A percentile compares a stretch with the other conserved stretches of the same genome.
These are phyloP conservation scores for Tineola bisselliella DNA, from an alignment of 2,888 invertebrate species.

Conservation along the genomic window DNA sequence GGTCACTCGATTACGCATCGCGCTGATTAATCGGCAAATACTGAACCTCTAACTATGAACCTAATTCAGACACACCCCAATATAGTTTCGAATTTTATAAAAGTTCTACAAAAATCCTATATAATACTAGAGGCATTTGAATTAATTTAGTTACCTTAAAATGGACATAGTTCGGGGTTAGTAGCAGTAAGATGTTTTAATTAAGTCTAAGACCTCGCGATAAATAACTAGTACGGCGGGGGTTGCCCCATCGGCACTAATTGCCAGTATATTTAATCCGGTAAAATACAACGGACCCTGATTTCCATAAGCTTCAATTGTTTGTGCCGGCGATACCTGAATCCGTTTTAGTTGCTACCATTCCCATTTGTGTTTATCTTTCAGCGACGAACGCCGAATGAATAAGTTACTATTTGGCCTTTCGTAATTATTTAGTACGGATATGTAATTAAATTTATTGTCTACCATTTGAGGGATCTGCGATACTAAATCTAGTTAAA, in stretches of 20 bases:
- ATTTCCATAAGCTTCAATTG: constrained; percentile 67
- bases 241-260: constrained; percentile 50
- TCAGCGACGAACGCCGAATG: constrained; percentile 39
- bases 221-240: constrained; percentile 53
- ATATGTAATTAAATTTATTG: neutral
- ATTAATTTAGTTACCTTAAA: constrained; percentile 45
- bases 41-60: too few relatives aligned
- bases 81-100: too few relatives aligned
- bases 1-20: too few relatives aligned
- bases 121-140: neutral
- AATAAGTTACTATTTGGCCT: constrained; percentile 24
- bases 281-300: constrained; percentile 59
- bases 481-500: too few relatives aligned
- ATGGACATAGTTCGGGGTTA: constrained; percentile 41
- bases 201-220: constrained; percentile 62
- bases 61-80: too few relatives aligned
- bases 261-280: constrained; percentile 65
- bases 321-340: constrained; percentile 50
- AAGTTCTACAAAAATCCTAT: too few relatives aligned
- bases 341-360: constrained; percentile 51
- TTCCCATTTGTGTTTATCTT: constrained; percentile 52
- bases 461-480: neutral
- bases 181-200: constrained; percentile 63
- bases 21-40: too few relatives aligned
- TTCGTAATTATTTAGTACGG: constrained; percentile 12